Evolutionary conservation across 2,888 invertebrate species (phyloP).

Genomic region (Parochlus steinenii): DNA sequence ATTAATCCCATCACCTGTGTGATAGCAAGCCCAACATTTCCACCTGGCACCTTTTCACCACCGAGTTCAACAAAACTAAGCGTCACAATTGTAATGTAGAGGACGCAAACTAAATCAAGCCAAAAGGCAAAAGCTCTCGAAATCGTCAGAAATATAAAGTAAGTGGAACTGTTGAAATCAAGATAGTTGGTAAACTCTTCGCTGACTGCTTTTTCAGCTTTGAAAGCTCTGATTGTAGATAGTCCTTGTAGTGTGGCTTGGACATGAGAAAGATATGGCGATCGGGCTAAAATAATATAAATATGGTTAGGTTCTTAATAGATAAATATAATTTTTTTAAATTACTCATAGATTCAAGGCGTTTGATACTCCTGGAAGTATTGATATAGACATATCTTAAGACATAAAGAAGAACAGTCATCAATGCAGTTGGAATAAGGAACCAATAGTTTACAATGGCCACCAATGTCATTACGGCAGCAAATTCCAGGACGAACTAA

Average conservation of each 20-base stretch:
- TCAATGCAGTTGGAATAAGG: constrained; percentile 44
- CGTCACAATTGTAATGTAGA: constrained; percentile 73
- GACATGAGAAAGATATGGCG: constrained; percentile 56
- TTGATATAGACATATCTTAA: constrained; percentile 52
- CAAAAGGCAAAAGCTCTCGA: constrained; percentile 87
- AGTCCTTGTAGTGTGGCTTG: constrained; percentile 56
- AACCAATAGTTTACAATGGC: constrained; percentile 52
- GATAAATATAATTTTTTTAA: constrained; percentile 31
- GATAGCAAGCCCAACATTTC: constrained; percentile 53
- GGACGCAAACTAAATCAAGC: constrained; percentile 73
- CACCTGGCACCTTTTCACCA: constrained; percentile 36
- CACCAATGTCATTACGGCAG: constrained; percentile 58
- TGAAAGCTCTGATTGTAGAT: constrained; percentile 52
- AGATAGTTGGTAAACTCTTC: constrained; percentile 44
- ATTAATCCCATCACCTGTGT: constrained; percentile 53
- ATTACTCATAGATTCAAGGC: constrained; percentile 57
- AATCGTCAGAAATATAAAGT: constrained; percentile 71
- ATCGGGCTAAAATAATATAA: constrained; percentile 37
- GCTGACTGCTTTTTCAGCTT: constrained; percentile 41
- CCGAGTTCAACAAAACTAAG: constrained; percentile 62
- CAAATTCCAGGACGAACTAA: constrained; percentile 47
- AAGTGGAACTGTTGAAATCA: constrained; percentile 49
- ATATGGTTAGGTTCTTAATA: constrained; percentile 28
- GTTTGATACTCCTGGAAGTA: constrained; percentile 60
- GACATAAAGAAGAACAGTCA: constrained; percentile 49